Base-by-base conservation (phyloP, 2,797 vertebrate species). In the Platyrinchus mystaceus region DNA sequence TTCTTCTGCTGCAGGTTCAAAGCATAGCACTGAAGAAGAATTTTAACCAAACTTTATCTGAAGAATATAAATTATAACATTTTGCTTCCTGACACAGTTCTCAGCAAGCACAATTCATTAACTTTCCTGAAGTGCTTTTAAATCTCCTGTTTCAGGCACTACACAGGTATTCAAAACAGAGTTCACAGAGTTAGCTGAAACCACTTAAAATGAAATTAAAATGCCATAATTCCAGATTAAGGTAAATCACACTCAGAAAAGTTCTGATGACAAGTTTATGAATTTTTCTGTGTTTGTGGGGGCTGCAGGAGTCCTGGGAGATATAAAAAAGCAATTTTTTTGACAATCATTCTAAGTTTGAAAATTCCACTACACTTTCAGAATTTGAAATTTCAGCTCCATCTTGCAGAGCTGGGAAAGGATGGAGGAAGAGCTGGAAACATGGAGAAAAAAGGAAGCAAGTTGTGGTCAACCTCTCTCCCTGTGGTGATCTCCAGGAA, bases 131-230 rank as follows among this genome's bases (percentile, higher is more conserved):
- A 96, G 91, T 91, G 91, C 69, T 95, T 96, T 94, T 93, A 88
- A 87, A 87, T 76, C 83, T 93, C 30, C 47, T 36, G 15, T 93
- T 92, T 89, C 84, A 93, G 94, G 82, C 85, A 83, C 84, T 93
- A 77, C 89, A 75, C 81, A 69, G 87, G 79, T 87, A 92, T 95
- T 87, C 76, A 89, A 92, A 94, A 78, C 22, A 83, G 50, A 82
- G 76, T 91, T 95, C 89, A 91, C 75, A 91, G 85, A 93, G 68
- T 71, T 89, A 74, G 34, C 68, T 85, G 63, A 92, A 96, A 68
- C 59, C 85, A 95, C 87, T 96, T 81, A 53, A 89, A 91, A 86
- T 24, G 20, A 75, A 94, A 96, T 94, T 81, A 93, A 94, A 94
- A 81, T 81, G 41, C 59, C n/a, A 24, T 79, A 68, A 86, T 94